phyloP scores from a whole-genome alignment of 2,113 vertebrate genomes.

The Bagarius yarrelli region DNA sequence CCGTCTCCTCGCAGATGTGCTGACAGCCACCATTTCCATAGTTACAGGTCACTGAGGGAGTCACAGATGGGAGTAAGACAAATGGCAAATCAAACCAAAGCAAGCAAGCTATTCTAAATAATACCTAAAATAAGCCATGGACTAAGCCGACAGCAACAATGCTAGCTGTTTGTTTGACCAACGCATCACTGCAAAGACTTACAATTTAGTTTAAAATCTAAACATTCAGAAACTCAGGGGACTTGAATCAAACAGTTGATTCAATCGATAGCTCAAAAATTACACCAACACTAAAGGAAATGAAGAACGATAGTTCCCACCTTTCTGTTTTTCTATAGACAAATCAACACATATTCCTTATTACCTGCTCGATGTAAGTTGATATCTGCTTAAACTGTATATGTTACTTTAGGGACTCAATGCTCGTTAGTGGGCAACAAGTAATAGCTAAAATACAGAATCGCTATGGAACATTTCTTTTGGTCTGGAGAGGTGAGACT shows the following conservation, averaged over 20 bases:
- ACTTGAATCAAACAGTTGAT: too few species aligned
- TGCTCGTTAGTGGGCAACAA: not conserved
- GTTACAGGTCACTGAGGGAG: conserved; percentile 91
- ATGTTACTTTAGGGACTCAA: not conserved
- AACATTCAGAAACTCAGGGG: not conserved
- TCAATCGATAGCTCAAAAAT: not conserved
- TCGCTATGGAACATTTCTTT: conserved; percentile 3
- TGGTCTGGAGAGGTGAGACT: not conserved
- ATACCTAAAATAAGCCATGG: not conserved
- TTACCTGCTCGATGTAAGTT: not conserved
- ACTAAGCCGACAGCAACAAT: not conserved
- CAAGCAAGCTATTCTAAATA: not conserved
- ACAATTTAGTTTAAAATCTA: not conserved
- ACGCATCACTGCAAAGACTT: not conserved
- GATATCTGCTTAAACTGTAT: not conserved
- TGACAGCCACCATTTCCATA: conserved; percentile 97
- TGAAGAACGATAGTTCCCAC: not conserved
- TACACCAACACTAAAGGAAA: not conserved
- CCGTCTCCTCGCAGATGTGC: conserved; percentile 94
- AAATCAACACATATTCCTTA: not conserved
- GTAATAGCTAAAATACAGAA: not conserved
- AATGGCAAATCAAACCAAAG: not conserved
- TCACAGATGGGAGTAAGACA: conserved; percentile 24
- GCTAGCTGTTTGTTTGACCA: not conserved
- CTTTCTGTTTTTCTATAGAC: not conserved